Evolutionary conservation across 2,113 vertebrate species (phyloP).

Genomic region (Holacanthus passer): DNA sequence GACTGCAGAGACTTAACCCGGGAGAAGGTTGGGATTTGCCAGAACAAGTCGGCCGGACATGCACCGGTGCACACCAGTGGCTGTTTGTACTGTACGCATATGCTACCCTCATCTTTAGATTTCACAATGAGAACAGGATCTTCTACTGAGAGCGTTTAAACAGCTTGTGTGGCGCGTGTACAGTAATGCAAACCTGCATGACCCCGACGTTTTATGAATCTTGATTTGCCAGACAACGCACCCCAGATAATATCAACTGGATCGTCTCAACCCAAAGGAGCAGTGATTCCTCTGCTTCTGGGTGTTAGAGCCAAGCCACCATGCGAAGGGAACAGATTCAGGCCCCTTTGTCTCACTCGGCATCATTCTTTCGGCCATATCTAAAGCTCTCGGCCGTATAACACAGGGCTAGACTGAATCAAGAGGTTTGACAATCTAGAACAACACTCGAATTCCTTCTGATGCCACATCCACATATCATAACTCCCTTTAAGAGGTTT

Average conservation of each 20-base stretch:
- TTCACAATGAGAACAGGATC: constrained; percentile 17
- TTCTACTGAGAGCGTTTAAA: constrained; percentile 1
- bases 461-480: no score
- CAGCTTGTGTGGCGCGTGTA: background rate
- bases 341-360: constrained; percentile 1
- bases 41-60: constrained; percentile 32
- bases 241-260: background rate
- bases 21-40: constrained; percentile 33
- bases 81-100: background rate
- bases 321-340: background rate
- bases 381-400: constrained; percentile 20
- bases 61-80: constrained; percentile 3
- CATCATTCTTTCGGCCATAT: constrained; percentile 4
- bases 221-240: background rate
- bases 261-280: background rate
- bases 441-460: no score
- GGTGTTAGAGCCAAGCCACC: background rate
- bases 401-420: background rate
- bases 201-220: background rate
- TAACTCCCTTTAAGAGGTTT: constrained; percentile 1
- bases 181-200: background rate
- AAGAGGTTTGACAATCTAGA: no score
- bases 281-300: background rate
- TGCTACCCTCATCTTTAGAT: constrained; percentile 15
- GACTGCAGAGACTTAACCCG: constrained; percentile 26